Percentiles rank a stretch among this genome's conserved stretches.
phyloP scores from a whole-genome alignment of 2,113 vertebrate genomes.

The Hydrochoerus hydrochaeris region DNA sequence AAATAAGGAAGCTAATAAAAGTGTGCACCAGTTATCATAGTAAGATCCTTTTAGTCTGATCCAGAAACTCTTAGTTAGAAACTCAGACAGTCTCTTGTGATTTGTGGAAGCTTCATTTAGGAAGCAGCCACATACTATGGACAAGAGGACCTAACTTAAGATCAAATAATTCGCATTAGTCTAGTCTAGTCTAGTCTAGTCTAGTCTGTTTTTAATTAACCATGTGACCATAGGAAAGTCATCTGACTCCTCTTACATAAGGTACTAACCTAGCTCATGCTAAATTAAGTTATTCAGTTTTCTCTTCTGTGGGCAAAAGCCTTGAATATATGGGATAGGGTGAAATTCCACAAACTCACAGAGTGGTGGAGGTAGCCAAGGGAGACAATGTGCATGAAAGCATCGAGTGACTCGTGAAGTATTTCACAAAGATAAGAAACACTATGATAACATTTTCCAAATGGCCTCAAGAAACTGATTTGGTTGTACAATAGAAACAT shows the following conservation, averaged over 20 bases:
- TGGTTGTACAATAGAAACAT: conserved; percentile 25
- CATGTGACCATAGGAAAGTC: not conserved
- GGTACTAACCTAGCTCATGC: not conserved
- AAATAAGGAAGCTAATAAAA: conserved; percentile 17
- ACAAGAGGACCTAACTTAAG: not conserved
- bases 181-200: too few species aligned
- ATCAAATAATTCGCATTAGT: not conserved
- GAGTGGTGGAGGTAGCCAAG: not conserved
- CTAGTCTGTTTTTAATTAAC: not conserved
- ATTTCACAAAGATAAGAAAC: conserved; percentile 1
- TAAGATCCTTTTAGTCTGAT: not conserved
- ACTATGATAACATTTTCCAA: conserved; percentile 38
- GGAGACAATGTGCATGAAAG: not conserved
- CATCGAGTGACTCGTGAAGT: not conserved
- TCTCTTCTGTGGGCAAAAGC: not conserved
- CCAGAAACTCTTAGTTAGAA: not conserved
- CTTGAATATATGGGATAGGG: not conserved
- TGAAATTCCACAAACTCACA: not conserved
- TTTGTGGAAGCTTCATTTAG: not conserved
- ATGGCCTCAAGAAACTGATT: conserved; percentile 42
- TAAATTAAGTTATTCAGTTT: not conserved
- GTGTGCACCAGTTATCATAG: not conserved
- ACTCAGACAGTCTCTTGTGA: not conserved
- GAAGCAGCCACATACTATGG: not conserved
- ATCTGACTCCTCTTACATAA: not conserved